Evolutionary conservation across 2,797 vertebrate genomes (phyloP), one percentile per base, ranked within the genome.

Genomic region (Hemibagrus guttatus): DNA sequence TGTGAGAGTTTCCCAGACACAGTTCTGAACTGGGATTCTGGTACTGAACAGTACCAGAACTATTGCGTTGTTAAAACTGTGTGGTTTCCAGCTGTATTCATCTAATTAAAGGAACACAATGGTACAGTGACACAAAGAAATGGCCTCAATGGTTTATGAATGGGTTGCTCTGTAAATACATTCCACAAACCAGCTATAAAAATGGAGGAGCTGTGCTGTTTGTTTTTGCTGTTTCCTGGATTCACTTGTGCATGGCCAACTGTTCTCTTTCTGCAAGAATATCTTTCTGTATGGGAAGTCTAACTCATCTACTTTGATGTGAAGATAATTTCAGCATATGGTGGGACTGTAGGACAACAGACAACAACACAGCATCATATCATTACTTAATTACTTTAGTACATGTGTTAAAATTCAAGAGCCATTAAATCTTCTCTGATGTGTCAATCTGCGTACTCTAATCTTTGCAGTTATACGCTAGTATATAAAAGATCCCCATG

Each of bases 91-190:
- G 75, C 85, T 72, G 59, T 39, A 31, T 64, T 88, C 52, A 63
- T 83, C 56, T 28, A 72, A 58, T 46, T 54, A 64, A 31, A 78
- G 71, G 54, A 59, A 82, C 81, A 89, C 84, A 88, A 84, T 83
- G 71, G 85, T 88, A 82, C 81, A 87, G 72, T 68, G 59, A 89
- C 87, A 88, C 26, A 54, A 61, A 89, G 84, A 87, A 88, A 81
- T 82, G 74, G 68, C 54, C 81, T 82, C 54, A 64, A 81, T 63
- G 49, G 26, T 71, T 86, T 87, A 88, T 90, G n/a, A 88, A 85
- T 80, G 68, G 64, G 91, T 87, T 87, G 83, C 88, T 89, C 88
- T 85, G 85, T 84, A 90, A 89, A 89, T 76, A 86, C 71, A 90
- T 80, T 86, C 81, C 31, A 58, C 87, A 86, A 87, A 86, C 69